Conservation (phyloP, 1,140 invertebrate species). For the Bombus turneri region DNA sequence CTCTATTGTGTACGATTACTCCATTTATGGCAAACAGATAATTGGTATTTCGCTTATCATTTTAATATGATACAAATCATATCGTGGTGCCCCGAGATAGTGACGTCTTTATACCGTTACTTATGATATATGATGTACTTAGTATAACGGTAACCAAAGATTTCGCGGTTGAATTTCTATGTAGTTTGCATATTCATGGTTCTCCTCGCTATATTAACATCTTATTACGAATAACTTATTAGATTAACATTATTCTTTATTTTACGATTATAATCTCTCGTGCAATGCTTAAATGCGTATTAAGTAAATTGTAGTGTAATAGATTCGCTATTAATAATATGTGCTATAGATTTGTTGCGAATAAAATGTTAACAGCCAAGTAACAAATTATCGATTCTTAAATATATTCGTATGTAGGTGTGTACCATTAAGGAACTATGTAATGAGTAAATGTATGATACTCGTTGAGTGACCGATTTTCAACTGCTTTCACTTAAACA, state of each 20-base stretch:
- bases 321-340: background rate
- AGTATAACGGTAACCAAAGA: conserved; percentile 21
- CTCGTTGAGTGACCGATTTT: background rate
- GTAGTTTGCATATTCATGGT: conserved; percentile 13
- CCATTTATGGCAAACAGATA: background rate
- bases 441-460: background rate
- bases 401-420: background rate
- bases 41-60: background rate
- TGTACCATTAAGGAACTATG: background rate
- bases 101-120: conserved; percentile 18
- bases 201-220: background rate
- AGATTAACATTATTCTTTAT: background rate
- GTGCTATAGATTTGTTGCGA: background rate
- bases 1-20: background rate
- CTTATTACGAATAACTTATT: background rate
- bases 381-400: conserved; percentile 1
- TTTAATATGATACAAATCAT: background rate
- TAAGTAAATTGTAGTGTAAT: background rate
- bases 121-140: background rate
- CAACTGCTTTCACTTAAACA: background rate
- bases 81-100: too few relatives aligned
- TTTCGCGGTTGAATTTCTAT: background rate
- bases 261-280: background rate
- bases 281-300: background rate
- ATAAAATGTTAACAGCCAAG: background rate